Base-by-base conservation (phyloP, 1,140 invertebrate species). In the Homalodisca vitripennis region DNA sequence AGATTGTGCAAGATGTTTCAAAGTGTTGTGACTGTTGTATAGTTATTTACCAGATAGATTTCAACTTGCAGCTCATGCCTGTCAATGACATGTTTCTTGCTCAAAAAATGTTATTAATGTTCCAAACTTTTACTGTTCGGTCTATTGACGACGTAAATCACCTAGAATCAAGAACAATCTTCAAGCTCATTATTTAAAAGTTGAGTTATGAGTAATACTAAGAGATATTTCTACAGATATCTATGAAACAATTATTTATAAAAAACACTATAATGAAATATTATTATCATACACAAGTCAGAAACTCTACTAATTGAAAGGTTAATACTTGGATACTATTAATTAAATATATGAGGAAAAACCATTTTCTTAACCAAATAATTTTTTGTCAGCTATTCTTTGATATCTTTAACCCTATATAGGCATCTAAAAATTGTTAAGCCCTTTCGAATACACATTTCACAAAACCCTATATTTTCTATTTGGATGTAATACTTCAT, bases 101-200 rank as follows among this genome's bases (percentile, higher is more conserved):
- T 98, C 95, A 77, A 97, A 96, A 75, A 99, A 99, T 98, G 77
- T 99, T 98, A 77, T 98, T 97, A 69, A 99, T 97, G 80, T 98
- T 99, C 97, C 97, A 99, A 0, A 99, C 95, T 84, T 99, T 98
- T 0, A 99, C 96, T 0, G 95, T 96, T 71, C 96, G 86, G 80
- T 99, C 97, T 64, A 99, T 97, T 0, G 96, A 98, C 0, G 97
- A 98, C 0, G 97, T 97, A 32, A 98, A 98, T 92, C 31, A 97
- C 90, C 76, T 91, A 70, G 51, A 70, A 66, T 41, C 62, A 31
- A 27, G 27, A 31, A 29, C 12, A 17, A 73, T 71, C 55, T 66
- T 12, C 57, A 63, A 41, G 17, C 6, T 6, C 34, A 41, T 10
- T 41, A 41, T 10, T 10, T 10, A 41, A 10, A 41, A 17, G 17